Evolutionary conservation across 2,797 vertebrate genomes (phyloP).

Genomic region (Falco columbarius): DNA sequence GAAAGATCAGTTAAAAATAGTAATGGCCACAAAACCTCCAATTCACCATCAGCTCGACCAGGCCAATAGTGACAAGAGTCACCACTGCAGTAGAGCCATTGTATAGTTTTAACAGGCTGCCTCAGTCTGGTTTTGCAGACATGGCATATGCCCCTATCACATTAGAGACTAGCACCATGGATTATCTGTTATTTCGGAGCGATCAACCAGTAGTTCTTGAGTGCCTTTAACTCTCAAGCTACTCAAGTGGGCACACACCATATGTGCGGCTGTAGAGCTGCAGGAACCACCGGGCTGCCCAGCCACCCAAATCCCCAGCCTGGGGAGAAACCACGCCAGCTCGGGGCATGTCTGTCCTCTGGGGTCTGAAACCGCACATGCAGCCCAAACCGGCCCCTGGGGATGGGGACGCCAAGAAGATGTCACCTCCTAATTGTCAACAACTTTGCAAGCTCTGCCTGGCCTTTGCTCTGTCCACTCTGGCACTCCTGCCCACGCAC

Average conservation of each 20-base stretch:
- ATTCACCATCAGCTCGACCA: not conserved
- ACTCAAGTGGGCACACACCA: not conserved
- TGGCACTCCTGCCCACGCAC: not conserved
- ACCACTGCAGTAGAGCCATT: not conserved
- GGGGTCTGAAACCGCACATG: not conserved
- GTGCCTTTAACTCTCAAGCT: not conserved
- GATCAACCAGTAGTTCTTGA: rapidly evolving
- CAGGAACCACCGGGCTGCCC: not conserved
- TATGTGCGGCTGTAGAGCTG: rapidly evolving
- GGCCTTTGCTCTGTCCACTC: not conserved
- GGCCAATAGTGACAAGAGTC: not conserved
- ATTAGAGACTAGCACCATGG: not conserved
- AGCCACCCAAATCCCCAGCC: not conserved
- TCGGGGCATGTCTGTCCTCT: rapidly evolving
- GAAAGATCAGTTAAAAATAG: not conserved
- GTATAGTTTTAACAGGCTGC: not conserved
- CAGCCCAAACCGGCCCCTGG: not conserved
- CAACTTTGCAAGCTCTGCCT: not conserved
- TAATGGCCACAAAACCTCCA: not conserved
- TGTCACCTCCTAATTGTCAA: not conserved
- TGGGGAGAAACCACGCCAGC: not conserved
- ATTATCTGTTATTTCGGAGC: not conserved
- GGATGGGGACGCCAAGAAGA: not conserved
- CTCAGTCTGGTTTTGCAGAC: not conserved
- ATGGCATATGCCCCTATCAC: not conserved